These are phyloP conservation scores for Odontamblyopus rebecca DNA, from an alignment of 2,797 vertebrate species.

Conservation along the genomic window DNA sequence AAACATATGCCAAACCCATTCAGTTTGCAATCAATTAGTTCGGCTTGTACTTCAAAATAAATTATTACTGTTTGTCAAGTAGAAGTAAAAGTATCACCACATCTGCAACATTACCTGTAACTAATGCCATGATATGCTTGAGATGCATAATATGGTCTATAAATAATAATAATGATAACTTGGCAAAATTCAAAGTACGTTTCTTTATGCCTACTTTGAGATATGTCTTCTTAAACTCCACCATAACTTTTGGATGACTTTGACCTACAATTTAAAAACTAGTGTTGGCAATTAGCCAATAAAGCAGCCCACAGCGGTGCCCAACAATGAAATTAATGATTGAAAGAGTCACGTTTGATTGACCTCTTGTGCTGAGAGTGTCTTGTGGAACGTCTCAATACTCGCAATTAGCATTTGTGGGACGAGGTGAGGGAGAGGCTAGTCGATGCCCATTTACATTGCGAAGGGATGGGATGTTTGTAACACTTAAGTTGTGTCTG, in stretches of 20 bases:
- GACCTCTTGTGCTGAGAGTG: slow-evolving; percentile 18
- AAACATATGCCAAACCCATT: not conserved
- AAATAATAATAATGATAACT: too few species aligned
- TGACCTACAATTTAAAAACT: not conserved
- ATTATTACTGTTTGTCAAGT: not conserved
- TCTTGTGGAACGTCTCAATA: slow-evolving; percentile 4
- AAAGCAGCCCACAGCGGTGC: not conserved
- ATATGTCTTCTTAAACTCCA: not conserved
- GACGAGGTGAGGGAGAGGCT: slow-evolving; percentile 20
- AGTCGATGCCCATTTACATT: slow-evolving; percentile 5
- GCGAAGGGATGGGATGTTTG: not conserved
- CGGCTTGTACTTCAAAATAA: not conserved
- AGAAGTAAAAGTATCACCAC: not conserved
- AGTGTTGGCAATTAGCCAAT: slow-evolving; percentile 11
- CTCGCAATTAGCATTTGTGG: slow-evolving; percentile 20
- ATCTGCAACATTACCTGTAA: too few species aligned
- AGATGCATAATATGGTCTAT: too few species aligned
- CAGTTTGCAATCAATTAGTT: not conserved
- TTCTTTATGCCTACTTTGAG: not conserved
- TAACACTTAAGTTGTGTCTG: slow-evolving; percentile 7
- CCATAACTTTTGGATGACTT: not conserved
- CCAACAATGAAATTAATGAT: not conserved
- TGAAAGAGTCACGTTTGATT: slow-evolving; percentile 20
- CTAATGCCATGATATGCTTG: too few species aligned
- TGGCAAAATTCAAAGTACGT: not conserved